phyloP scores from a whole-genome alignment of 2,113 vertebrate genomes.

The Acinonyx jubatus region DNA sequence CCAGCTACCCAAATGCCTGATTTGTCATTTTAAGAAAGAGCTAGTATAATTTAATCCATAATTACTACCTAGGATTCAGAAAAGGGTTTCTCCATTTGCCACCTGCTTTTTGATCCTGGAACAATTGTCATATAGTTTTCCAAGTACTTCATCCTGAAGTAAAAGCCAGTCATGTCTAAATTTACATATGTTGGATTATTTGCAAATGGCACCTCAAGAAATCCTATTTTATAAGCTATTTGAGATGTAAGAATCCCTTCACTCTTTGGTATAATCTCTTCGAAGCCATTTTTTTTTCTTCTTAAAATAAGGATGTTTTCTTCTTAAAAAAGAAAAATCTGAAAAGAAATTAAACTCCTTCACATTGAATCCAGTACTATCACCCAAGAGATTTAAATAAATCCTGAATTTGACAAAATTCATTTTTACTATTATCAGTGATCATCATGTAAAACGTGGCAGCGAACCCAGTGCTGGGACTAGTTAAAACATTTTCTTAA shows the following conservation, averaged over 20 bases:
- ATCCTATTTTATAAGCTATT: not conserved
- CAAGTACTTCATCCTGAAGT: not conserved
- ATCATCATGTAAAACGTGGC: not conserved
- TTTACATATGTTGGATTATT: conserved; percentile 39
- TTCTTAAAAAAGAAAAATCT: conserved; percentile 24
- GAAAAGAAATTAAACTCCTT: conserved; percentile 53
- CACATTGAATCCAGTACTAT: conserved; percentile 46
- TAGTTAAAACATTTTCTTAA: conserved; percentile 20
- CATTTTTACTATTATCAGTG: conserved; percentile 14
- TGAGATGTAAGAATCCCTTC: conserved; percentile 6
- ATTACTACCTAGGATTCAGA: conserved; percentile 6
- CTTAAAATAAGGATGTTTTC: conserved; percentile 1
- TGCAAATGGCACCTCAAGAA: not conserved
- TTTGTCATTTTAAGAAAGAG: not conserved
- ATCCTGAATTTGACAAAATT: conserved; percentile 27
- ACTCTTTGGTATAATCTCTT: conserved; percentile 29
- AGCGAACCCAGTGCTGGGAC: not conserved
- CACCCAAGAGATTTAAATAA: conserved; percentile 1
- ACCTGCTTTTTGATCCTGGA: not conserved
- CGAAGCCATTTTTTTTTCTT: not conserved
- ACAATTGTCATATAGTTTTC: not conserved
- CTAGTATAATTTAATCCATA: not conserved
- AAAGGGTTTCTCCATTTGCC: not conserved
- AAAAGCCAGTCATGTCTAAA: not conserved
- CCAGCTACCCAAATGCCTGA: not conserved